Conservation (phyloP, 2,888 invertebrate genomes). For the Hirtodrosophila cameraria region DNA sequence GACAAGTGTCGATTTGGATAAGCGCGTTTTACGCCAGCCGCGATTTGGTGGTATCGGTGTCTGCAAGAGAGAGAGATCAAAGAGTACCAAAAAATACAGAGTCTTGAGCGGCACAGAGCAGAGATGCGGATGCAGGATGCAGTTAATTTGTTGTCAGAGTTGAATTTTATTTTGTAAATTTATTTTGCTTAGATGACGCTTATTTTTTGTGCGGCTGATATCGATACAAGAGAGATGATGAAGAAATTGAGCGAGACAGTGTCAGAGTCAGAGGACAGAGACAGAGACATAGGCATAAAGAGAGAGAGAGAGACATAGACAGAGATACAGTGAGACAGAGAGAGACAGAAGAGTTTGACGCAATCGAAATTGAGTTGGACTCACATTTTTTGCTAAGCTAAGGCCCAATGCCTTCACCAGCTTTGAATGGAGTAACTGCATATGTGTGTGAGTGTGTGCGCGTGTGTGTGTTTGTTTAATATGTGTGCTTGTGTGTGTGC, state of each 20-base stretch:
- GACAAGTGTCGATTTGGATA: conserved; percentile 83
- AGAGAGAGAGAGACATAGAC: conserved; percentile 15
- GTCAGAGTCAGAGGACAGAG: conserved; percentile 19
- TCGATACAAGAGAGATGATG: conserved; percentile 58
- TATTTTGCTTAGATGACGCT: conserved; percentile 64
- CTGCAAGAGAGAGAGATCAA: conserved; percentile 82
- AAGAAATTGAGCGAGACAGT: conserved; percentile 50
- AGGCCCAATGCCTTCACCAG: conserved; percentile 44
- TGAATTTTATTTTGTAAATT: not conserved
- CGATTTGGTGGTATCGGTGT: conserved; percentile 82
- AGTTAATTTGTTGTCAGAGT: conserved; percentile 29
- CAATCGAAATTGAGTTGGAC: conserved; percentile 50
- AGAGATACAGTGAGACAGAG: conserved; percentile 19
- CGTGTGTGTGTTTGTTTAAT: conserved; percentile 8
- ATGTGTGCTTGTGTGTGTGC: conserved; percentile 13
- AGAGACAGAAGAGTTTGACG: conserved; percentile 37
- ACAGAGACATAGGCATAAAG: conserved; percentile 11
- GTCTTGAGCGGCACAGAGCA: conserved; percentile 57
- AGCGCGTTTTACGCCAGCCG: conserved; percentile 83
- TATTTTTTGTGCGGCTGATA: conserved; percentile 62
- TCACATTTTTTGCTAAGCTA: conserved; percentile 38
- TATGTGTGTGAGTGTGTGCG: conserved; percentile 6
- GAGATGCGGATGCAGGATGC: conserved; percentile 65
- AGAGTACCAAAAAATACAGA: conserved; percentile 78
- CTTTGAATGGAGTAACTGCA: conserved; percentile 32